Percentiles rank a stretch among this genome's conserved stretches.
phyloP scores from a whole-genome alignment of 2,113 vertebrate genomes.

The Eubucco bourcierii region DNA sequence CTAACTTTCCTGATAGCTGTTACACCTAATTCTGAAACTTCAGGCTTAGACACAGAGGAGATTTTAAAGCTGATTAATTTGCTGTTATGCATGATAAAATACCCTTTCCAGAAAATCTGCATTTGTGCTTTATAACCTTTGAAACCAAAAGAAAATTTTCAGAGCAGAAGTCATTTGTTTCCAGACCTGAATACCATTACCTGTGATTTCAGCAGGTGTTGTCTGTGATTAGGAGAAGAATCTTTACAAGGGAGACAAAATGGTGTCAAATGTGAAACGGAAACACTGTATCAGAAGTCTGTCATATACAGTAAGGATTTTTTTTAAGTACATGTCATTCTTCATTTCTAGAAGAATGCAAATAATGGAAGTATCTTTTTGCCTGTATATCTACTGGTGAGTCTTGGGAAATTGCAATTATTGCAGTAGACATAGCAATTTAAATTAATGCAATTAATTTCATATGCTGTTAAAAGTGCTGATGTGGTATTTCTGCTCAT shows the following conservation, averaged over 20 bases:
- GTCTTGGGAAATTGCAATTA: neutral
- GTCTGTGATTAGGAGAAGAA: neutral
- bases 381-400: neutral
- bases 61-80: neutral
- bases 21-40: neutral
- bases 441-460: conserved; percentile 21
- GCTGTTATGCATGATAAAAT: neutral
- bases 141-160: neutral
- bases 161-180: neutral
- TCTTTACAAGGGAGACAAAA: neutral
- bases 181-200: neutral
- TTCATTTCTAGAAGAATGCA: neutral
- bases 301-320: neutral
- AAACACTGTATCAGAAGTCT: neutral
- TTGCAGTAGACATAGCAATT: neutral
- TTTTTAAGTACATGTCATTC: neutral
- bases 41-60: neutral
- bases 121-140: neutral
- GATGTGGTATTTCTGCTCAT: neutral
- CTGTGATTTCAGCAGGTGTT: neutral
- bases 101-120: neutral
- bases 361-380: neutral
- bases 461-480: neutral
- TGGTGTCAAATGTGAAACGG: neutral
- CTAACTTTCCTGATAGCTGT: neutral